Conservation (phyloP, 2,888 invertebrate species). For the Oasisia sp. region DNA sequence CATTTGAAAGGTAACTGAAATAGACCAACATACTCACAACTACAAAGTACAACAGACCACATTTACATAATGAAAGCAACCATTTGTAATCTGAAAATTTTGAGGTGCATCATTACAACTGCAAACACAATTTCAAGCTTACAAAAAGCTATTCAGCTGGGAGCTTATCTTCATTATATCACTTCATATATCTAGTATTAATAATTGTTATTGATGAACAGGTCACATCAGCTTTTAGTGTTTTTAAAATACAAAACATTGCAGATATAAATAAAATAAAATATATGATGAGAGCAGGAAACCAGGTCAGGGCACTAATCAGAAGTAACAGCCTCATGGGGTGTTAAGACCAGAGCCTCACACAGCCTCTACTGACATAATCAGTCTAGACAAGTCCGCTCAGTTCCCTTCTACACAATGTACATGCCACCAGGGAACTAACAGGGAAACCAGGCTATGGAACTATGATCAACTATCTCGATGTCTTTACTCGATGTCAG, state of each 20-base stretch:
- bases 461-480: background rate
- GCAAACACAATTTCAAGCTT: too few species aligned
- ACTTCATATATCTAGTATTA: too few species aligned
- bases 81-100: too few species aligned
- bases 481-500: background rate
- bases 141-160: too few species aligned
- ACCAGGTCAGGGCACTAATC: background rate
- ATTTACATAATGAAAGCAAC: too few species aligned
- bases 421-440: background rate
- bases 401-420: background rate
- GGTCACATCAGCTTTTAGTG: too few species aligned
- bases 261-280: background rate
- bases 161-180: too few species aligned
- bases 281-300: background rate
- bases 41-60: background rate
- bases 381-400: background rate
- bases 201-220: too few species aligned
- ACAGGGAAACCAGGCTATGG: background rate
- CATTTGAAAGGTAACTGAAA: background rate
- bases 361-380: background rate
- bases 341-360: background rate
- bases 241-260: background rate
- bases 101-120: too few species aligned
- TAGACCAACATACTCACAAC: background rate
- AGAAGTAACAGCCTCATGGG: background rate